A percentile compares a stretch with the other conserved stretches of the same genome.
These are phyloP conservation scores for Muricea muricata DNA, from an alignment of 92 coral and sea anemone genomes.

Conservation along the genomic window DNA sequence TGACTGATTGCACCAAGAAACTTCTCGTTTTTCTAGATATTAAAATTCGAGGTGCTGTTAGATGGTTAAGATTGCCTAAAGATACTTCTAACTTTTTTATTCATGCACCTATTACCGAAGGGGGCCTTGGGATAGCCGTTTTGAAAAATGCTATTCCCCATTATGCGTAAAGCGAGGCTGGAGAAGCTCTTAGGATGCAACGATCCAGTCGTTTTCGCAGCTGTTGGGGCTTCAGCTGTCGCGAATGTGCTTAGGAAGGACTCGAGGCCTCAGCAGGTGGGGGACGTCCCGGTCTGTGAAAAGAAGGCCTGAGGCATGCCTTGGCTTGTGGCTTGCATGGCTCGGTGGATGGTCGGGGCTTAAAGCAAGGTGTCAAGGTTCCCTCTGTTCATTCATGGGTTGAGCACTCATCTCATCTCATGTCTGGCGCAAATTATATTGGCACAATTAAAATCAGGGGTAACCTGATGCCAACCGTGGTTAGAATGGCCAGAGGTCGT, in stretches of 20 bases:
- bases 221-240: constrained; percentile 13
- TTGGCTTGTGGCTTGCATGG: not conserved
- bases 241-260: not conserved
- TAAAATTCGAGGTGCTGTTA: not conserved
- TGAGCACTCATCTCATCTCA: not conserved
- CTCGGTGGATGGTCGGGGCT: constrained; percentile 36
- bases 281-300: not conserved
- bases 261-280: not conserved
- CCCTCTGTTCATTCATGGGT: constrained; percentile 33
- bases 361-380: not conserved
- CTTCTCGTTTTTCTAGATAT: constrained; percentile 11
- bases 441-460: constrained; percentile 43
- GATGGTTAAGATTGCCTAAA: not conserved
- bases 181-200: not conserved
- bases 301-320: constrained; percentile 6
- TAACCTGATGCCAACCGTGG: constrained; percentile 5
- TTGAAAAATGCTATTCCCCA: constrained; percentile 20
- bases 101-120: not conserved
- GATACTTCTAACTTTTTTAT: not conserved
- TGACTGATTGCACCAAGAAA: not conserved
- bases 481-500: constrained; percentile 14
- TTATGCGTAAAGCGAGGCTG: not conserved
- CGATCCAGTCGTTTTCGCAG: constrained; percentile 7
- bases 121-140: not conserved
- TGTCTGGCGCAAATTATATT: constrained; percentile 36